Evolutionary conservation across 2,888 invertebrate genomes (phyloP).

Genomic region (Punctoribates punctum): DNA sequence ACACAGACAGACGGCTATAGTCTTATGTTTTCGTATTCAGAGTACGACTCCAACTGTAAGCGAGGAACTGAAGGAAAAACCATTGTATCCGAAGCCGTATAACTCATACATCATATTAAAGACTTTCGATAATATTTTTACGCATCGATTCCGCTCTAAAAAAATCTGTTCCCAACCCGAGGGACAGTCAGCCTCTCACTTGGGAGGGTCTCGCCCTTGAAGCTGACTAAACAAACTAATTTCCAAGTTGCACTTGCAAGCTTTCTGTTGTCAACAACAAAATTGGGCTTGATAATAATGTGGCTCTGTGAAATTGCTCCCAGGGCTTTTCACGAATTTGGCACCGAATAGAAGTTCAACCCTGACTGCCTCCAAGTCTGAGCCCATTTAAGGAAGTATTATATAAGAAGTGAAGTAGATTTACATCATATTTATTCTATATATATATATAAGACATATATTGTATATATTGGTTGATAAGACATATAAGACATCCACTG

Average conservation of each 20-base stretch:
- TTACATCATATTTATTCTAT: conserved; percentile 8
- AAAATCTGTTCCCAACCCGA: neutral
- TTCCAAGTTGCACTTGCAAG: too few species aligned
- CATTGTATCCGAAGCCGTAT: neutral
- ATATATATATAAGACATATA: neutral
- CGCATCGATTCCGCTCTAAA: conserved; percentile 17
- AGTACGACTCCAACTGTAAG: neutral
- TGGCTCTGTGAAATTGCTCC: too few species aligned
- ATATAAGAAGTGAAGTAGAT: neutral
- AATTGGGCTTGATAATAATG: too few species aligned
- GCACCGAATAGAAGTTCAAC: too few species aligned
- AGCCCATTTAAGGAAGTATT: conserved; percentile 2
- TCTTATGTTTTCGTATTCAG: neutral
- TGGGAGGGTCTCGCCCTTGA: neutral
- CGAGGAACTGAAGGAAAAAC: neutral
- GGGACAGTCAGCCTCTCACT: neutral
- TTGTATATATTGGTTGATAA: conserved; percentile 12
- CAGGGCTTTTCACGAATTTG: too few species aligned
- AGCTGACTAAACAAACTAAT: neutral
- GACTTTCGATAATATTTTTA: conserved; percentile 35
- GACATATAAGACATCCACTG: conserved; percentile 13
- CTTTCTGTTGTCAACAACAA: too few species aligned
- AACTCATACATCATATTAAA: conserved; percentile 11
- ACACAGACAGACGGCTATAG: neutral
- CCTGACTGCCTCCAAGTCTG: neutral